Evolutionary conservation across 2,888 invertebrate genomes (phyloP), one percentile per base, ranked within the genome.

Genomic region (Drosophila subsilvestris): DNA sequence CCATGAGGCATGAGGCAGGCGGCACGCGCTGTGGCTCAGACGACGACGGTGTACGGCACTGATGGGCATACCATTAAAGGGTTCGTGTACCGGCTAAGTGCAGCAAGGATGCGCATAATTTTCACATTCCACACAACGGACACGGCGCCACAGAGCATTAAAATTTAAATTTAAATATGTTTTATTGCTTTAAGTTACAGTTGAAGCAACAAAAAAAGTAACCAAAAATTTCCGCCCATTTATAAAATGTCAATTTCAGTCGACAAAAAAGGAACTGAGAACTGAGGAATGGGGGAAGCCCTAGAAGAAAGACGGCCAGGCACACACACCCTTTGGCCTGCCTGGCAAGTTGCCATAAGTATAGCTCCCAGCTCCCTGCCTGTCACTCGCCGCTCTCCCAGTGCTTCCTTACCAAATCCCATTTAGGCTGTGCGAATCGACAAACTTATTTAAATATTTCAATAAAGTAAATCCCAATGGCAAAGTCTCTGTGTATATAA

Each of bases 391-490:
- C 9, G 5, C 48, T 45, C 22, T 8, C 1, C 9, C 43, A 20
- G n/a, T 22, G 9, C 29, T 22, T 18, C 27, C 48, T 17, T 44
- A 48, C 76, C 66, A 88, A 89, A 89, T 86, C 86, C 84, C 83
- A 87, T 87, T 89, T 86, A 87, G 87, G 86, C 89, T 79, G 76
- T 82, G 80, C 76, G 71, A 81, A 89, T 87, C 87, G 82, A 78
- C 86, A 87, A 90, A 87, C 90, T 89, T 86, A 89, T 89, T 89
- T 90, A 86, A 90, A 90, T 90, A 90, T 90, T 89, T 89, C 90
- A 90, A 90, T 90, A 90, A 90, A 90, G 81, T 82, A 88, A 90
- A 90, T 89, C 89, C 89, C 80, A 80, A 78, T 71, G 82, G 70
- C 74, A 68, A 68, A 68, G 60, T 60, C 69, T 18, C 60, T 12